These are phyloP conservation scores for Amniataba percoides DNA, from an alignment of 2,797 vertebrate genomes.

Conservation along the genomic window DNA sequence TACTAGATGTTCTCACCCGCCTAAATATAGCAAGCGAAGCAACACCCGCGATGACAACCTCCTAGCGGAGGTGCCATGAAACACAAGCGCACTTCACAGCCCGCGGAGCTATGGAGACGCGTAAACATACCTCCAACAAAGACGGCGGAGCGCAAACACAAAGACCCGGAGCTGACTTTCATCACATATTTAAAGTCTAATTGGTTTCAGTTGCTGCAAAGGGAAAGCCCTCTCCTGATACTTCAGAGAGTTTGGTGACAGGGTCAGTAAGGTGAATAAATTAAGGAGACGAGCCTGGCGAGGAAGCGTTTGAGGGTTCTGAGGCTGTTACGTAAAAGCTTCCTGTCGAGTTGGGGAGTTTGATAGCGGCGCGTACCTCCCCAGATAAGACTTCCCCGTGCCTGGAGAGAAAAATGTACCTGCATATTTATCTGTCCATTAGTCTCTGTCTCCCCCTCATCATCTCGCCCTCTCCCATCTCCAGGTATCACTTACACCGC, in stretches of 20 bases:
- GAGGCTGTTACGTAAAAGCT: constrained; percentile 42
- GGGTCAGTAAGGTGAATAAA: constrained; percentile 47
- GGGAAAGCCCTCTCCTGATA: constrained; percentile 24
- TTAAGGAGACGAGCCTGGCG: constrained; percentile 32
- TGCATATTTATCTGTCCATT: constrained; percentile 71
- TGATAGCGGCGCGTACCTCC: constrained; percentile 33
- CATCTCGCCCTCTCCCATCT: constrained; percentile 50
- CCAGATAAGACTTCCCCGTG: constrained; percentile 42
- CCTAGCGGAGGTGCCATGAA: constrained; percentile 47
- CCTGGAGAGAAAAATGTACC: constrained; percentile 51
- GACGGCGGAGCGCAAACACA: constrained; percentile 9
- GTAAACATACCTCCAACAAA: constrained; percentile 24
- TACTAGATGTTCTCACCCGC: constrained; percentile 62
- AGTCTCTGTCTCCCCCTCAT: constrained; percentile 53
- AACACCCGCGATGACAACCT: constrained; percentile 65
- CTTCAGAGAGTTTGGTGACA: constrained; percentile 28
- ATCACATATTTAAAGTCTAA: constrained; percentile 54
- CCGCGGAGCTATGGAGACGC: constrained; percentile 27
- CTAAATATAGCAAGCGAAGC: constrained; percentile 79
- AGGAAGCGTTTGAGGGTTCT: constrained; percentile 38
- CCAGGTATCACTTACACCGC: constrained; percentile 48
- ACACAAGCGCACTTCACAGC: constrained; percentile 31
- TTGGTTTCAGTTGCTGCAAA: constrained; percentile 43
- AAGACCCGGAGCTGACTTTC: constrained; percentile 26
- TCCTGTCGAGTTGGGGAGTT: constrained; percentile 41